phyloP scores from a whole-genome alignment of 2,888 invertebrate genomes.

The Apoda limacodes region DNA sequence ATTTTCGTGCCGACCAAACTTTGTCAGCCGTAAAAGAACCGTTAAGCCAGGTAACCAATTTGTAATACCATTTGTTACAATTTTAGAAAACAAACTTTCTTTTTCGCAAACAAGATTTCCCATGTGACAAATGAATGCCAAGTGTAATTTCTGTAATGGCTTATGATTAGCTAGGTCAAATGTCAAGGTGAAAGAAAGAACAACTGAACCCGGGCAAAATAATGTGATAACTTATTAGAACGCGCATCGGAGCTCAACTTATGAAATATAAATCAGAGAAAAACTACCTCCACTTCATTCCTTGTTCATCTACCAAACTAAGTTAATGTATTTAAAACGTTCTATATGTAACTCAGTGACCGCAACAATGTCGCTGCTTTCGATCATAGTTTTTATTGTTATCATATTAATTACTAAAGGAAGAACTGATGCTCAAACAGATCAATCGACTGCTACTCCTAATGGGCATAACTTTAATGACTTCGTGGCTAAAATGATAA shows the following conservation, averaged over 20 bases:
- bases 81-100: too few species aligned
- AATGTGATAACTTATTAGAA: conserved; percentile 38
- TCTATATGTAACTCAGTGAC: conserved; percentile 26
- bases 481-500: conserved; percentile 42
- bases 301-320: conserved; percentile 17
- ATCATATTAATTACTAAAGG: conserved; percentile 35
- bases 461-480: conserved; percentile 43
- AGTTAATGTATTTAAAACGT: conserved; percentile 43
- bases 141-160: too few species aligned
- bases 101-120: too few species aligned
- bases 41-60: too few species aligned
- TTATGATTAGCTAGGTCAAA: conserved; percentile 57
- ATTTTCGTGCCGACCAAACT: too few species aligned
- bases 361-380: conserved; percentile 45
- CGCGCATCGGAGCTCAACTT: conserved; percentile 38
- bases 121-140: too few species aligned
- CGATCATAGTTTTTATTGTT: conserved; percentile 35
- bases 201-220: conserved; percentile 21
- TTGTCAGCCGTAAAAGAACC: too few species aligned
- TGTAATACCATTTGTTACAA: too few species aligned
- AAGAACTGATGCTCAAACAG: conserved; percentile 32
- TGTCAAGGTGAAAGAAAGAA: conserved; percentile 52
- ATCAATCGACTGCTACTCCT: conserved; percentile 22
- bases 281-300: conserved; percentile 25
- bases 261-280: conserved; percentile 26